A percentile compares a stretch with the other conserved stretches of the same genome.
Conservation (phyloP, 2,888 invertebrate genomes). For the Nephrotoma flavescens region DNA sequence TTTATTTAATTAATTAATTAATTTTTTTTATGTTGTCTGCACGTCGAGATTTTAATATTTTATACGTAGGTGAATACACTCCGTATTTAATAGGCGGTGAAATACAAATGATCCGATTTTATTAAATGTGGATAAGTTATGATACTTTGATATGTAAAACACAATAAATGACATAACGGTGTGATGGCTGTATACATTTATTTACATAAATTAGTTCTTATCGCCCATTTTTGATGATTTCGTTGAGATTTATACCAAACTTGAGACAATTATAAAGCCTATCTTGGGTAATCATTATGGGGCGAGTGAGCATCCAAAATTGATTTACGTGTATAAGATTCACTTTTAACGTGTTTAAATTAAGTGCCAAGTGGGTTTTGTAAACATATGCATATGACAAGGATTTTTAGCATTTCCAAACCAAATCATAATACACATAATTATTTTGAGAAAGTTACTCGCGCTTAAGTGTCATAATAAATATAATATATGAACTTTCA, state of each 20-base stretch:
- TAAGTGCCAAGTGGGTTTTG: too few species aligned
- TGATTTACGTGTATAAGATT: not conserved
- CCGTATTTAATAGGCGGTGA: not conserved
- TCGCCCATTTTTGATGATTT: not conserved
- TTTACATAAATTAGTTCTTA: not conserved
- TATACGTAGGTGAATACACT: not conserved
- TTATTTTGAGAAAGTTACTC: not conserved
- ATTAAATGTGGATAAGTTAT: not conserved
- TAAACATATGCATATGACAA: not conserved
- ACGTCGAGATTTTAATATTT: not conserved
- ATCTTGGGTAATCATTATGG: not conserved
- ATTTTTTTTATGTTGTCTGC: not conserved
- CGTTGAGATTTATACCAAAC: not conserved
- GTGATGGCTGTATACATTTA: not conserved
- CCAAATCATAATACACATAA: not conserved
- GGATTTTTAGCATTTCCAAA: not conserved
- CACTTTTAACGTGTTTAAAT: not conserved
- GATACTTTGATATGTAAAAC: not conserved
- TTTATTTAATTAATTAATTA: not conserved
- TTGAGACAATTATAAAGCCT: not conserved
- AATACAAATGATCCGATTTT: not conserved
- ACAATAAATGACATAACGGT: not conserved
- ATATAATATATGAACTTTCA: not conserved
- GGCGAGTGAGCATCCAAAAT: not conserved
- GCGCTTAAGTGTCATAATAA: not conserved